Percentiles rank a stretch among this genome's conserved stretches.
Evolutionary conservation across 53 echinoderm and acorn worm species (phyloP).

Genomic region (Stichopus horrens): DNA sequence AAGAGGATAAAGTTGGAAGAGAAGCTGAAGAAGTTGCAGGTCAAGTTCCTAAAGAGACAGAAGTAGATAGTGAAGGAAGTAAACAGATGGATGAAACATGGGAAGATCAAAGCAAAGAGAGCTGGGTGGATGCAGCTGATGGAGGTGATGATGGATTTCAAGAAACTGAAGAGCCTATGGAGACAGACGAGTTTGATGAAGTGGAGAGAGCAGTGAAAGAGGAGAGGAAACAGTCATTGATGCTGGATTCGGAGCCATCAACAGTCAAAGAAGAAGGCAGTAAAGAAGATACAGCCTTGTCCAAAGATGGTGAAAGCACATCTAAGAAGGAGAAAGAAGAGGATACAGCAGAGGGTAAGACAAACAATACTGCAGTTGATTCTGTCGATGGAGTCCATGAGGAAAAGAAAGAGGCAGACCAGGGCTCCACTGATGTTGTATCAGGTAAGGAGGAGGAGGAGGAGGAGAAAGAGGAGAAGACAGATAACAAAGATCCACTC

Average conservation of each 20-base stretch:
- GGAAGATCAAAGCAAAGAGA: not conserved
- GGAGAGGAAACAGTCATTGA: not conserved
- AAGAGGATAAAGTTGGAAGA: not conserved
- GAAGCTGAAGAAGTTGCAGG: not conserved
- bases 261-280: not conserved
- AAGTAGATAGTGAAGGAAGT: not conserved
- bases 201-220: slow-evolving; percentile 33
- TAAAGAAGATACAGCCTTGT: too few relatives aligned
- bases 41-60: not conserved
- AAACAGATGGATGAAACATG: not conserved
- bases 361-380: not conserved
- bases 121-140: slow-evolving; percentile 5
- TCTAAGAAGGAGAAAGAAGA: not conserved
- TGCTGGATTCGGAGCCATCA: not conserved
- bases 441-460: not conserved
- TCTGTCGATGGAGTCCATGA: not conserved
- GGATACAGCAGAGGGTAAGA: slow-evolving; percentile 6
- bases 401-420: too few relatives aligned
- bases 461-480: not conserved
- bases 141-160: slow-evolving; percentile 29
- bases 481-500: not conserved
- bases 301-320: not conserved
- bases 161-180: slow-evolving; percentile 19
- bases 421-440: too few relatives aligned
- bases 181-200: slow-evolving; percentile 44